Percentiles rank a stretch among this genome's conserved stretches.
Evolutionary conservation across 92 coral and sea anemone species (phyloP).

Genomic region (Scolanthus callimorphus): DNA sequence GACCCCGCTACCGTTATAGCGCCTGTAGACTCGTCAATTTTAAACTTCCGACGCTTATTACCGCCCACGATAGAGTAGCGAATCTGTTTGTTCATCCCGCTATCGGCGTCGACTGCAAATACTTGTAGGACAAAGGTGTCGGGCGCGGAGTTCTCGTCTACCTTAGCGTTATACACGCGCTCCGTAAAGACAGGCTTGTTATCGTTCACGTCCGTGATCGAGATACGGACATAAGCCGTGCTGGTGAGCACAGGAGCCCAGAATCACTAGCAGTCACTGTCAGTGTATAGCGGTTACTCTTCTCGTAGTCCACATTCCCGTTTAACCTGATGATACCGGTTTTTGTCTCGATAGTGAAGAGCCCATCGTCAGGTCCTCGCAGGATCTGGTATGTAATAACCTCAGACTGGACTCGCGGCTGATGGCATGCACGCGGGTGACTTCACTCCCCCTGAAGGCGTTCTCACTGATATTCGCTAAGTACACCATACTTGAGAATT

Average conservation of each 20-base stretch:
- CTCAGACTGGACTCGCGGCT: constrained; percentile 61
- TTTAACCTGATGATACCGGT: constrained; percentile 62
- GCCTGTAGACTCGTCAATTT: constrained; percentile 57
- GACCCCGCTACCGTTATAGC: constrained; percentile 53
- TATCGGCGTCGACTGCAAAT: constrained; percentile 81
- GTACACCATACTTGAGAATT: constrained; percentile 61
- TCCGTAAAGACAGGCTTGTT: constrained; percentile 75
- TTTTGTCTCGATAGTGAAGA: constrained; percentile 55
- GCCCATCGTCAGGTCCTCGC: constrained; percentile 49
- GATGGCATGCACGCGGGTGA: constrained; percentile 52
- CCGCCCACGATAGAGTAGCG: constrained; percentile 62
- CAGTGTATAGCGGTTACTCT: constrained; percentile 37
- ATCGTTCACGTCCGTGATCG: constrained; percentile 81
- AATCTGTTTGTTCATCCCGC: constrained; percentile 49
- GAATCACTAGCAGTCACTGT: constrained; percentile 78
- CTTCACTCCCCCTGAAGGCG: constrained; percentile 30
- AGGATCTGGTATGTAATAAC: constrained; percentile 63
- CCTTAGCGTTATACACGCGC: constrained; percentile 45
- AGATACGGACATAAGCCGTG: constrained; percentile 62
- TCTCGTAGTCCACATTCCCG: constrained; percentile 74
- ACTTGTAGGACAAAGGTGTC: constrained; percentile 71
- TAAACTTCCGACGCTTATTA: constrained; percentile 62
- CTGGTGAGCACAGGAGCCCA: constrained; percentile 81
- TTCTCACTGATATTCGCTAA: constrained; percentile 66
- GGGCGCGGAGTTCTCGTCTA: constrained; percentile 66